Evolutionary conservation across 2,797 vertebrate genomes (phyloP).

Genomic region (Xerus rutilus): DNA sequence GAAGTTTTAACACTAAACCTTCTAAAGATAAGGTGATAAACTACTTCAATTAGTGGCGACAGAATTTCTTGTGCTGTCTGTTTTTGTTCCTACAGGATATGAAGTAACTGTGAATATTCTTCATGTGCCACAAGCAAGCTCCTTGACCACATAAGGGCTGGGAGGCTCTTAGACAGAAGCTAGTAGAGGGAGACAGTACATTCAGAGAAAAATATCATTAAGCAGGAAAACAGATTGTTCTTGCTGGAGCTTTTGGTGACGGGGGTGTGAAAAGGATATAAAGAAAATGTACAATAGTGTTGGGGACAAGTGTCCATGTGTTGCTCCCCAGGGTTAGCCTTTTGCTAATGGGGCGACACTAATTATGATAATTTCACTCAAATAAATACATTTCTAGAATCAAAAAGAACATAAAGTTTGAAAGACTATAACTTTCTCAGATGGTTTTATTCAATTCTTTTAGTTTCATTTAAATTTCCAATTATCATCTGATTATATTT

Average conservation of each 20-base stretch:
- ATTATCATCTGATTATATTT: not conserved
- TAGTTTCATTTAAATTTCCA: constrained; percentile 38
- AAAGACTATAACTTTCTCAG: constrained; percentile 12
- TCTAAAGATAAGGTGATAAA: constrained; percentile 42
- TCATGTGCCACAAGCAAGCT: not conserved
- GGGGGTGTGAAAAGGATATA: not conserved
- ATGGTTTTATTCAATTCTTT: not conserved
- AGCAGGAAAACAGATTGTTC: not conserved
- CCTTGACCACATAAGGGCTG: not conserved
- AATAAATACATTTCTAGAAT: constrained; percentile 26
- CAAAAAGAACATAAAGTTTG: not conserved
- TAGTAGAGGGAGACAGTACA: not conserved
- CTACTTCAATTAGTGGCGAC: not conserved
- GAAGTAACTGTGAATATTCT: constrained; percentile 11
- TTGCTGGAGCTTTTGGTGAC: not conserved
- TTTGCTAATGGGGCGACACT: not conserved
- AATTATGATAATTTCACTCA: not conserved
- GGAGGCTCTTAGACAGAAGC: not conserved
- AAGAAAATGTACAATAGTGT: not conserved
- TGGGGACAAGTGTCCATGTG: not conserved
- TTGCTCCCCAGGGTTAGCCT: not conserved
- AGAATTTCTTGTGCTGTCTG: not conserved
- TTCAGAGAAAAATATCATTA: not conserved
- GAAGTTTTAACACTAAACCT: constrained; percentile 27
- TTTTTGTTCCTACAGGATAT: not conserved